phyloP scores from a whole-genome alignment of 1,140 invertebrate genomes.

The Daktulosphaira vitifoliae region DNA sequence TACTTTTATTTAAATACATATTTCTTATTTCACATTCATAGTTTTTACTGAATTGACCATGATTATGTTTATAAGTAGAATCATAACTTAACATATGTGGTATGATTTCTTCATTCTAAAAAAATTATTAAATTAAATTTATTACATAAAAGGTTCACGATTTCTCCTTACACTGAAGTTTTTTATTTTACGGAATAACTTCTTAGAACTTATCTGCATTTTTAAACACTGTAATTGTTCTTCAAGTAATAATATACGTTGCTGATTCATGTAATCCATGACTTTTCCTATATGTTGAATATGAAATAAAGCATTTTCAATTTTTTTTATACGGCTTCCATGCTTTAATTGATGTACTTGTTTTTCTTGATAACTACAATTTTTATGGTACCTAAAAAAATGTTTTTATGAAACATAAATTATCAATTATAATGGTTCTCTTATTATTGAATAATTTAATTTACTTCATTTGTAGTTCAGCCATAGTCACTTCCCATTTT shows the following conservation, averaged over 20 bases:
- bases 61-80: too few species aligned
- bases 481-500: constrained; percentile 17
- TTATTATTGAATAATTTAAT: background rate
- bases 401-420: background rate
- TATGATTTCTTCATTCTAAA: constrained; percentile 21
- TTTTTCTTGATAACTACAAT: background rate
- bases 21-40: too few species aligned
- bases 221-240: constrained; percentile 15
- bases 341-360: constrained; percentile 16
- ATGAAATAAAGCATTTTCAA: constrained; percentile 6
- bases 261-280: constrained; percentile 2
- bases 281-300: constrained; percentile 3
- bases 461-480: constrained; percentile 7
- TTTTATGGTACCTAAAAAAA: constrained; percentile 14
- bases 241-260: background rate
- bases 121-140: background rate
- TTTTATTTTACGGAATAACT: constrained; percentile 21
- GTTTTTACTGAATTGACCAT: too few species aligned
- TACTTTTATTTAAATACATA: too few species aligned
- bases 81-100: too few species aligned
- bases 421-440: background rate
- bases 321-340: constrained; percentile 1
- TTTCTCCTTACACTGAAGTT: background rate
- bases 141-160: background rate
- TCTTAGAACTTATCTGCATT: constrained; percentile 7